Conservation (phyloP, 1,140 invertebrate genomes). For the Anastrepha obliqua region DNA sequence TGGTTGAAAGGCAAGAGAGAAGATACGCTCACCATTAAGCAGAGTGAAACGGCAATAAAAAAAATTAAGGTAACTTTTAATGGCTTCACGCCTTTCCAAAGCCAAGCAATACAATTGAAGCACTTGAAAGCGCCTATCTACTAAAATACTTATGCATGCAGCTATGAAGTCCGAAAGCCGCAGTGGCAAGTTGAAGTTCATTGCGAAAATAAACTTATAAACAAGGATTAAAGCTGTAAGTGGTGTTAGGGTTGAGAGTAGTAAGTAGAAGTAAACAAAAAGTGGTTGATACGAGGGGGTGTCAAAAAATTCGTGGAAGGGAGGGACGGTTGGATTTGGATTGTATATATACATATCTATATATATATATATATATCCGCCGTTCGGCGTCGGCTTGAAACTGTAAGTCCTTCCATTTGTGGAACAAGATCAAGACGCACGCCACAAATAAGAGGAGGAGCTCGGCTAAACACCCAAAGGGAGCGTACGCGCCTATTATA, state of each 20-base stretch:
- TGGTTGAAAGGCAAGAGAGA: not conserved
- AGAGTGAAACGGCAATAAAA: slow-evolving; percentile 25
- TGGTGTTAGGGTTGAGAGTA: not conserved
- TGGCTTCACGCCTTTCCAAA: slow-evolving; percentile 50
- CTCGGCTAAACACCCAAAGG: no score
- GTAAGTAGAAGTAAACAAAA: no score
- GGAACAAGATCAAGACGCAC: no score
- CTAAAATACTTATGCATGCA: no score
- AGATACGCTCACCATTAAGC: not conserved
- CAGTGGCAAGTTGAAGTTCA: slow-evolving; percentile 50
- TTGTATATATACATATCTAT: not conserved
- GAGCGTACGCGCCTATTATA: no score
- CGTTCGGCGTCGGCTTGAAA: no score
- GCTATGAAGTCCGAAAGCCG: not conserved
- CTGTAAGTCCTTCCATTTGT: no score
- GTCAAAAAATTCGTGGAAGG: no score
- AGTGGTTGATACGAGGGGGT: no score
- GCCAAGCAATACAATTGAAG: slow-evolving; percentile 1
- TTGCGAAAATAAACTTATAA: slow-evolving; percentile 20
- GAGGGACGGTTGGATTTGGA: no score
- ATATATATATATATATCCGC: no score
- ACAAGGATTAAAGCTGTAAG: slow-evolving; percentile 25
- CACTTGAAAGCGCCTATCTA: slow-evolving; percentile 15
- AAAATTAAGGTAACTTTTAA: slow-evolving; percentile 36
- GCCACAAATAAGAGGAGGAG: no score